Base-by-base conservation (phyloP, 1,140 invertebrate genomes). In the Battus philenor region DNA sequence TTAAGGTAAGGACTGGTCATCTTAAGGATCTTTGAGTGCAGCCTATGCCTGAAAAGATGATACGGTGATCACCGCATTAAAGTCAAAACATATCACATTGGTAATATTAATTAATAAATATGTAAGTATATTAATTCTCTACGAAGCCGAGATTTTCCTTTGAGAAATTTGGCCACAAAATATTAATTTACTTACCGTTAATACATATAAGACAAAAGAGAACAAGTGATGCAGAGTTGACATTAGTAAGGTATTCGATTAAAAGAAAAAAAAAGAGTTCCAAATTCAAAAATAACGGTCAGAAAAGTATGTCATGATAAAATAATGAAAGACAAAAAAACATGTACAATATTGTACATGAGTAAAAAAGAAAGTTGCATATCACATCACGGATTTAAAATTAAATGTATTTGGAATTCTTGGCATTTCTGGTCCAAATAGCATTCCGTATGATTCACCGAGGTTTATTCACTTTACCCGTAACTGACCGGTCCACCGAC, bases 181-280 rank as follows among this genome's bases (percentile, higher is more conserved):
- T n/a, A n/a, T n/a, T n/a, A n/a, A n/a, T n/a, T n/a, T n/a, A n/a
- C n/a, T n/a, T n/a, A n/a, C n/a, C n/a, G n/a, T n/a, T n/a, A n/a
- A n/a, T n/a, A n/a, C n/a, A n/a, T n/a, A n/a, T n/a, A n/a, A n/a
- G n/a, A n/a, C n/a, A n/a, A n/a, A n/a, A n/a, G n/a, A n/a, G n/a
- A n/a, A n/a, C n/a, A n/a, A n/a, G n/a, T n/a, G n/a, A 33, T 16
- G 50, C 34, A 15, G 24, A 24, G 22, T 7, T 24, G n/a, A 24
- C 5, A 22, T 7, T 7, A 24, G 22, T 24, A 24, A 24, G 22
- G 5, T 24, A 27, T 8, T 4, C 24, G 24, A 5, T 27, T 2
- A 2, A 4, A 2, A 2, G 2, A 27, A 27, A 2, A 2, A 4
- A 27, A 2, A 27, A n/a, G n/a, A 27, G n/a, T 8, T 8, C 2